Conservation (phyloP, 2,797 vertebrate species). For the Urosaurus nigricauda region DNA sequence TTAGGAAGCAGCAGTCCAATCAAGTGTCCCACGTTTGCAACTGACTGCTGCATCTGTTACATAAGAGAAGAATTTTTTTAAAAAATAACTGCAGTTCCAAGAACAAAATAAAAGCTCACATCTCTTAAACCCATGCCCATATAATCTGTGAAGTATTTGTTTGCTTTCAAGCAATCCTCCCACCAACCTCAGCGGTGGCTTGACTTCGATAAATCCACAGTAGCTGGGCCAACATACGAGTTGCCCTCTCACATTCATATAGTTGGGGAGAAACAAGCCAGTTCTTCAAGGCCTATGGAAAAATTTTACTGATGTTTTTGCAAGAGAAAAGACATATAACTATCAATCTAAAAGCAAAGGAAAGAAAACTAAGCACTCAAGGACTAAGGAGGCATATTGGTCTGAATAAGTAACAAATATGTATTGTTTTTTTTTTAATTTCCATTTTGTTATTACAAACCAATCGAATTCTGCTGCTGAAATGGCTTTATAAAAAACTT, state of each 20-base stretch:
- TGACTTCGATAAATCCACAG: slow-evolving; percentile 1
- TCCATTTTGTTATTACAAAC: background rate
- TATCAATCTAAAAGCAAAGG: background rate
- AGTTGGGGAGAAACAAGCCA: background rate
- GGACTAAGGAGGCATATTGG: background rate
- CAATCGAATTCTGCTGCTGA: background rate
- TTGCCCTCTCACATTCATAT: background rate
- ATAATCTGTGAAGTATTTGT: background rate
- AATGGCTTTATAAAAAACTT: background rate
- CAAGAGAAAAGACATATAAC: background rate
- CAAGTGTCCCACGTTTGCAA: background rate
- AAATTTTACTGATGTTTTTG: background rate
- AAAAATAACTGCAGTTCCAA: background rate
- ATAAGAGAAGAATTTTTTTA: background rate
- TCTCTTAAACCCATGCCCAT: background rate
- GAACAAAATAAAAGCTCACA: background rate
- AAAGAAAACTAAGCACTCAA: background rate
- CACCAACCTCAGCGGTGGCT: background rate
- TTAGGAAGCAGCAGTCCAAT: background rate
- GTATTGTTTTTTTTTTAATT: background rate
- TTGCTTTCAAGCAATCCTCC: background rate
- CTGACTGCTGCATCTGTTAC: background rate
- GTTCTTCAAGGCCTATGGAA: background rate
- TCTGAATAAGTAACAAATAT: background rate
- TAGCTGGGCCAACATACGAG: background rate